Evolutionary conservation across 2,888 invertebrate species (phyloP).

Genomic region (Tromatobia lineatoria): DNA sequence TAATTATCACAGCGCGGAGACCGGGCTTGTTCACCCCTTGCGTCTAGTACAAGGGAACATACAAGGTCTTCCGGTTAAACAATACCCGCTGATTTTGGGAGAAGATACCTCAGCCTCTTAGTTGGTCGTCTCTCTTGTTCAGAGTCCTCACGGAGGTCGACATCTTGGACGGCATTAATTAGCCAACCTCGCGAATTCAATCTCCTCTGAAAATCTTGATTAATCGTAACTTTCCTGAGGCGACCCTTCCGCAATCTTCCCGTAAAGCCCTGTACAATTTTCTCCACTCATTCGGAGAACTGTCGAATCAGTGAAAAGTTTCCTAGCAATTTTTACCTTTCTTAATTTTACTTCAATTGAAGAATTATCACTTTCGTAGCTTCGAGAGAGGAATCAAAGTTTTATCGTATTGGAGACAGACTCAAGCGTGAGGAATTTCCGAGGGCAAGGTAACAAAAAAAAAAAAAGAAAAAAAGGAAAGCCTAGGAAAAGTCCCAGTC

Average conservation of each 20-base stretch:
- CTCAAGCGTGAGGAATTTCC: constrained; percentile 31
- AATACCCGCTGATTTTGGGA: constrained; percentile 59
- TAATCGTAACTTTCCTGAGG: constrained; percentile 49
- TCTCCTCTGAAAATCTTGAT: constrained; percentile 66
- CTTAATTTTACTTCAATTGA: constrained; percentile 14
- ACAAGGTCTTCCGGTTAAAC: constrained; percentile 59
- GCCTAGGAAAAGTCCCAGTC: neutral
- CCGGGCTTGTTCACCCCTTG: constrained; percentile 38
- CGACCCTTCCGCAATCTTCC: neutral
- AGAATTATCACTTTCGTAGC: constrained; percentile 10
- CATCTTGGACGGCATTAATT: constrained; percentile 67
- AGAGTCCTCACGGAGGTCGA: constrained; percentile 28
- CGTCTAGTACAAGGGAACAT: constrained; percentile 12
- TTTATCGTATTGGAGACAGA: constrained; percentile 37
- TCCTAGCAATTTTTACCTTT: constrained; percentile 10
- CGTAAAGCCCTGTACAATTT: neutral
- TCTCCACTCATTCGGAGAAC: neutral
- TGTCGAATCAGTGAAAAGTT: constrained; percentile 23
- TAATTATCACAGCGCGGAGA: constrained; percentile 39
- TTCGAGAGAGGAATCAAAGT: constrained; percentile 57
- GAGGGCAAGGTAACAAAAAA: neutral
- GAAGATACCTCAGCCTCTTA: constrained; percentile 39
- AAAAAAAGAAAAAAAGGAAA: neutral
- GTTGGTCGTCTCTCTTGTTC: constrained; percentile 37
- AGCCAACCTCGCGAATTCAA: constrained; percentile 65